Conservation (phyloP, 64 coral and sea anemone genomes). For the Trachythela sp. region DNA sequence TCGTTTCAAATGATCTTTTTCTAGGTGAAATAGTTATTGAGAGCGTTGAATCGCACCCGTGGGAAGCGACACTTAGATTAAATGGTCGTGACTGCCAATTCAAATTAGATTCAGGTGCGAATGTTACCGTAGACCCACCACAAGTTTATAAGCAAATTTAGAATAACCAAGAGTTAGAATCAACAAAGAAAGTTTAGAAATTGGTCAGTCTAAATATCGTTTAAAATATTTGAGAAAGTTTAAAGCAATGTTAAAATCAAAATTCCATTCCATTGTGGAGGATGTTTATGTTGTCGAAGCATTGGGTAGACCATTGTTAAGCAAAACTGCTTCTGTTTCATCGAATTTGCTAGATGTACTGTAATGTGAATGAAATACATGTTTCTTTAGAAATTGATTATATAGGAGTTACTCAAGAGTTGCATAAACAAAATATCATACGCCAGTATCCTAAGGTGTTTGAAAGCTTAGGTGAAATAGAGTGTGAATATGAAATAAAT, state of each 20-base stretch:
- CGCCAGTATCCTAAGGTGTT: not conserved
- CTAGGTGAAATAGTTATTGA: conserved; percentile 1
- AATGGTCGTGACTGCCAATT: not conserved
- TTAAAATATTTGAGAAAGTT: conserved; percentile 1
- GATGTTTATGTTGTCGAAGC: not conserved
- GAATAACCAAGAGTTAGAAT: not conserved
- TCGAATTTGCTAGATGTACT: not conserved
- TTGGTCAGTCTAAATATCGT: not conserved
- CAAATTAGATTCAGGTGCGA: conserved; percentile 2
- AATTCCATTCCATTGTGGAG: not conserved
- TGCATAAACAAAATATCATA: too few species aligned
- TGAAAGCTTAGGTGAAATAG: conserved; percentile 12
- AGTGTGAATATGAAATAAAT: conserved; percentile 19
- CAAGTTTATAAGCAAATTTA: not conserved
- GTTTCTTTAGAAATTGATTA: not conserved
- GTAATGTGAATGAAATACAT: not conserved
- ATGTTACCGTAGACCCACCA: not conserved
- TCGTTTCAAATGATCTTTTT: not conserved
- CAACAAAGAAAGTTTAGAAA: not conserved
- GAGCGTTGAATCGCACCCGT: not conserved
- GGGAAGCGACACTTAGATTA: not conserved
- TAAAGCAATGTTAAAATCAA: not conserved
- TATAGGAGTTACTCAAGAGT: not conserved
- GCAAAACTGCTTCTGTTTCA: not conserved
- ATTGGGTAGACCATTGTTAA: not conserved